These are phyloP conservation scores for Melospiza melodia DNA, from an alignment of 2,113 vertebrate species.

Conservation along the genomic window DNA sequence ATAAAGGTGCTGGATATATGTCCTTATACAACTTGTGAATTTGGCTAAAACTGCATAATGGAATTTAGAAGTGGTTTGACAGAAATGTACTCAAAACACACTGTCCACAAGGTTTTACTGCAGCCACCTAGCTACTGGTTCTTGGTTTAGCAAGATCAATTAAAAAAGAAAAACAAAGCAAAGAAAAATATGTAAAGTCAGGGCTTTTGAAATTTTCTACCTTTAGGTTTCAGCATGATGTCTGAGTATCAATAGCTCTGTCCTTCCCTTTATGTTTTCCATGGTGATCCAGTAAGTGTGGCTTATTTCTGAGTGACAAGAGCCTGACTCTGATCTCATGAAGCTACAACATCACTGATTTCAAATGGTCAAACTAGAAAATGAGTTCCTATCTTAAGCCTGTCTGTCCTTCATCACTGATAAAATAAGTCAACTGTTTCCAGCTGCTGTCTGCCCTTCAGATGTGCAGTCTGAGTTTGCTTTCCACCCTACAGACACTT, in stretches of 20 bases:
- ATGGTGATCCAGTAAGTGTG: not conserved
- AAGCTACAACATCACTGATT: not conserved
- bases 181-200: not conserved
- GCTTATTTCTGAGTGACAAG: not conserved
- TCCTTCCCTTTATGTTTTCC: not conserved
- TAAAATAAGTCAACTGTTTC: not conserved
- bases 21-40: not conserved
- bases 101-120: not conserved
- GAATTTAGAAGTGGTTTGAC: not conserved
- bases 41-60: not conserved
- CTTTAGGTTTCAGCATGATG: not conserved
- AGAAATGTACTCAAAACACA: not conserved
- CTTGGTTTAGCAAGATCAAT: constrained; percentile 19
- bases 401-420: not conserved
- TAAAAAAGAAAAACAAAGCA: not conserved
- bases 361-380: not conserved
- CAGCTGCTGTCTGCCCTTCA: not conserved
- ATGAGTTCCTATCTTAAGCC: not conserved
- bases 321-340: not conserved
- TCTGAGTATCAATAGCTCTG: not conserved
- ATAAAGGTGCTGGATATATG: not conserved
- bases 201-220: not conserved
- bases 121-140: constrained; percentile 9
- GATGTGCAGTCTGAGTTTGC: not conserved
- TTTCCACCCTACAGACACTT: not conserved